These are phyloP conservation scores for Propithecus perrieri DNA, from an alignment of 2,797 vertebrate species.

Conservation along the genomic window DNA sequence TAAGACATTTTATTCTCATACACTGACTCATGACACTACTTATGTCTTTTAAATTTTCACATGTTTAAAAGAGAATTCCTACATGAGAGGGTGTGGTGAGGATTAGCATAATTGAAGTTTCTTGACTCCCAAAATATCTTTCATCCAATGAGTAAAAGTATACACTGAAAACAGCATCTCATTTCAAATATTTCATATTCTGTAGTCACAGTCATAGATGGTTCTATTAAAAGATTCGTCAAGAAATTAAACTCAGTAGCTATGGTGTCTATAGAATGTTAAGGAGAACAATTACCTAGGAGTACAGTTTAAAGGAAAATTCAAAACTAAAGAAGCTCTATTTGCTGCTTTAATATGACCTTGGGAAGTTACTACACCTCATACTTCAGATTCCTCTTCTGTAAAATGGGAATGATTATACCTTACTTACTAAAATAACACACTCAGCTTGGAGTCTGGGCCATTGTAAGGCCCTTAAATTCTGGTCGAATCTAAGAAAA, in stretches of 20 bases:
- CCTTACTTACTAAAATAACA: neutral
- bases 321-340: neutral
- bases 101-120: neutral
- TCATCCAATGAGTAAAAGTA: neutral
- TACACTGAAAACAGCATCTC: neutral
- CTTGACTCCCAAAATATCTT: neutral
- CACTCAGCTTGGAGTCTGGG: neutral
- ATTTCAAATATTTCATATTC: neutral
- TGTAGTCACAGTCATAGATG: neutral
- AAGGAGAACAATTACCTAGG: neutral
- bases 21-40: constrained; percentile 68
- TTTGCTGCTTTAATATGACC: neutral
- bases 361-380: neutral
- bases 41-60: constrained; percentile 33
- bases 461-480: neutral
- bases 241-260: constrained; percentile 18
- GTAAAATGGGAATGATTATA: neutral
- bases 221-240: neutral
- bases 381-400: neutral
- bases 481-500: constrained; percentile 13
- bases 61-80: constrained; percentile 36
- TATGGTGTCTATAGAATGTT: neutral
- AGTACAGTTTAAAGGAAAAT: neutral
- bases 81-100: neutral
- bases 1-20: constrained; percentile 44